Evolutionary conservation across 2,113 vertebrate genomes (phyloP).

Genomic region (Hemiscyllium ocellatum): DNA sequence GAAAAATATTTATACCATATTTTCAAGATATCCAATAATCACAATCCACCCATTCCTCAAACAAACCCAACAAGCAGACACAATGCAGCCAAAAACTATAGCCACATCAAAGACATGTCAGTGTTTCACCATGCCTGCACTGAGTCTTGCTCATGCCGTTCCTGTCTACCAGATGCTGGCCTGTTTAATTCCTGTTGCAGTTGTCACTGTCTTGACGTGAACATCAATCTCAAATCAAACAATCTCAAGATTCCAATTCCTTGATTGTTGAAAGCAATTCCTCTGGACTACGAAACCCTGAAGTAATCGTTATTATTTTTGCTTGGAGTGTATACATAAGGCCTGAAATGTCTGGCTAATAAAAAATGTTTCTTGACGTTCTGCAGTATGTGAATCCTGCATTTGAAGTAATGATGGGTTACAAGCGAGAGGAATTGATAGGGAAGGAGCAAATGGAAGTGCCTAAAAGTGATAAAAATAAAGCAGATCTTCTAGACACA

Average conservation of each 20-base stretch:
- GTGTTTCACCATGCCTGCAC: too few species aligned
- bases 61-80: too few species aligned
- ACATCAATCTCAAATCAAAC: background rate
- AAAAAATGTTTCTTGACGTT: constrained; percentile 11
- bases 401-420: constrained; percentile 90
- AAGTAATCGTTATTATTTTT: background rate
- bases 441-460: constrained; percentile 90
- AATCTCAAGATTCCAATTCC: background rate
- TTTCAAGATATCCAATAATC: too few species aligned
- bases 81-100: too few species aligned
- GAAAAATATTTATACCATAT: too few species aligned
- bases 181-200: background rate
- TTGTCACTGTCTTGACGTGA: background rate
- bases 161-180: background rate
- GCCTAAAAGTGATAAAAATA: constrained; percentile 92
- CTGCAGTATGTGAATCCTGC: constrained; percentile 89
- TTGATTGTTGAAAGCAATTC: background rate
- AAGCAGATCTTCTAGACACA: constrained; percentile 86
- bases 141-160: too few species aligned
- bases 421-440: constrained; percentile 83
- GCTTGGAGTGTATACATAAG: background rate
- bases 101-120: too few species aligned
- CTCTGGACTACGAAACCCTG: background rate
- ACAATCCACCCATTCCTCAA: too few species aligned
- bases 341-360: background rate